These are phyloP conservation scores for Iguana delicatissima DNA, from an alignment of 2,797 vertebrate genomes.

Conservation along the genomic window DNA sequence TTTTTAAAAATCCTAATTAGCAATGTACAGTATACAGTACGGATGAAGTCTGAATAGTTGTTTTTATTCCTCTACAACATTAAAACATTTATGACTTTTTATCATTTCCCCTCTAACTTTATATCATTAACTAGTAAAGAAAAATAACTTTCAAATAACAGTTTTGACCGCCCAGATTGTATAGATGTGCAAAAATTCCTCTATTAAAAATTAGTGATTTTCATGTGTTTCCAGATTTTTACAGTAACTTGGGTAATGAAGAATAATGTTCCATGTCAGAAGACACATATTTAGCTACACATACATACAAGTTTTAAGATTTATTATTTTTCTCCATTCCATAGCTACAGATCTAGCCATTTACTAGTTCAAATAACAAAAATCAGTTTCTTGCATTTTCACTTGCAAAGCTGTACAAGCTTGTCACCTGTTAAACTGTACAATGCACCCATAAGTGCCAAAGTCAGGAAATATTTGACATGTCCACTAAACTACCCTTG, in stretches of 20 bases:
- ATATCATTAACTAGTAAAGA: too few relatives aligned
- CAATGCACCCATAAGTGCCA: not conserved
- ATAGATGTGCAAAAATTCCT: not conserved
- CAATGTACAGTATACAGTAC: too few relatives aligned
- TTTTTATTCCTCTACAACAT: not conserved
- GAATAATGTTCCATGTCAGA: not conserved
- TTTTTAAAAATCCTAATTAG: not conserved
- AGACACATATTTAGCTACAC: not conserved
- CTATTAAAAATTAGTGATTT: not conserved
- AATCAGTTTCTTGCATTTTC: not conserved
- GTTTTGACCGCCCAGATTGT: not conserved
- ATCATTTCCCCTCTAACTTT: not conserved
- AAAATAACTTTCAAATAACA: too few relatives aligned
- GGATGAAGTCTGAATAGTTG: not conserved
- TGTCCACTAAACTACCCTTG: not conserved
- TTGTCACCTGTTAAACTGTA: not conserved
- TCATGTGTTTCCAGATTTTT: not conserved
- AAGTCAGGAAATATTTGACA: not conserved
- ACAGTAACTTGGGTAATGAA: not conserved
- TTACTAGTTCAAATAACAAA: slow-evolving; percentile 2
- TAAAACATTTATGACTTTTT: not conserved
- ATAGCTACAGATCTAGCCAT: not conserved
- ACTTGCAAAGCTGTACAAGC: not conserved
- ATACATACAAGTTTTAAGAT: not conserved
- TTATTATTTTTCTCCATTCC: slow-evolving; percentile 11